phyloP scores from a whole-genome alignment of 2,797 vertebrate genomes.

The Fratercula arctica region DNA sequence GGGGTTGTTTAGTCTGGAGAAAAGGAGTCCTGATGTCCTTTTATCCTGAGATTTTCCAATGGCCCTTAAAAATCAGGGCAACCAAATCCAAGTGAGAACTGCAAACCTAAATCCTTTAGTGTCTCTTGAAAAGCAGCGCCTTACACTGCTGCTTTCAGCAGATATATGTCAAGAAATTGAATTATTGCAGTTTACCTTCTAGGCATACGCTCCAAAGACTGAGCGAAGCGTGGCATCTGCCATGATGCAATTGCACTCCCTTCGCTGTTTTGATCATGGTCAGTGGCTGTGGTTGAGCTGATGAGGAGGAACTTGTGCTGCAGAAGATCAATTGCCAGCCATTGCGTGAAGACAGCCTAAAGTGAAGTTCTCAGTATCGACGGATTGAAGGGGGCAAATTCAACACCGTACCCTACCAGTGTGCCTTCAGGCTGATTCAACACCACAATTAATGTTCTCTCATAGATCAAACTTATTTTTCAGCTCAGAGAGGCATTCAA shows the following conservation, averaged over 20 bases:
- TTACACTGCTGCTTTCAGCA: neutral
- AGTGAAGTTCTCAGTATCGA: neutral
- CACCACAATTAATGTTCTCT: neutral
- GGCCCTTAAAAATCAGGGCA: neutral
- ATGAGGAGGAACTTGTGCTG: neutral
- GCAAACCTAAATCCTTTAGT: neutral
- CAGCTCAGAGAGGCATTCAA: neutral
- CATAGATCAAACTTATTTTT: neutral
- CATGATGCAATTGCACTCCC: neutral
- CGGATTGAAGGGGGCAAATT: neutral
- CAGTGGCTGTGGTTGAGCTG: neutral
- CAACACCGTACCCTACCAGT: neutral
- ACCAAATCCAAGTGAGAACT: neutral
- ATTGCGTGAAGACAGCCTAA: neutral
- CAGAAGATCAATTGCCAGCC: neutral
- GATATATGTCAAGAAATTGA: neutral
- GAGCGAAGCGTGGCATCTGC: neutral
- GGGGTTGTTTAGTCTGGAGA: neutral
- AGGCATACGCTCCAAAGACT: rapidly evolving
- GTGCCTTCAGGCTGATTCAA: neutral
- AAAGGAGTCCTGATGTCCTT: neutral
- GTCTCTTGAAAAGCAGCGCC: neutral
- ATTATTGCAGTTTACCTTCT: neutral
- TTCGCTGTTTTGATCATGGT: neutral
- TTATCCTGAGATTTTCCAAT: neutral